phyloP scores from a whole-genome alignment of 2,113 vertebrate species.

The Oxygymnocypris stewartii region DNA sequence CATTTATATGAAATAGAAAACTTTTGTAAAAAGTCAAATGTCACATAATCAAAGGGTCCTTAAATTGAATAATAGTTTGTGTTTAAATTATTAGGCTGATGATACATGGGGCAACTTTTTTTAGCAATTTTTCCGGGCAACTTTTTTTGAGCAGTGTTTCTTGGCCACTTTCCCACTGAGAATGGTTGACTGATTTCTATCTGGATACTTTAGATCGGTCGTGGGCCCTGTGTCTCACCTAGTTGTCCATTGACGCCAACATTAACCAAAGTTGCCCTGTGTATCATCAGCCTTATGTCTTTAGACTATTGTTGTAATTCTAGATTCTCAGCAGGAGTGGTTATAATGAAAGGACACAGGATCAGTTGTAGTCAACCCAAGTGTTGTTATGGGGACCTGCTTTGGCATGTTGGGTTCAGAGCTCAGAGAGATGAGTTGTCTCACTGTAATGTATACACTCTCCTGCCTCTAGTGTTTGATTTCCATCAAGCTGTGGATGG shows the following conservation, averaged over 20 bases:
- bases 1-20: neutral
- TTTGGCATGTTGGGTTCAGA: slow-evolving; percentile 38
- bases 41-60: neutral
- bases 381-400: slow-evolving; percentile 31
- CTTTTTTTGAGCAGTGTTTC: too few species aligned
- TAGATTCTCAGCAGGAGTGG: neutral
- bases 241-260: too few species aligned
- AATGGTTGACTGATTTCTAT: too few species aligned
- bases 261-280: too few species aligned
- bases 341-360: slow-evolving; percentile 24
- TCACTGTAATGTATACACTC: slow-evolving; percentile 57
- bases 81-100: neutral
- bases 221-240: too few species aligned
- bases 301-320: neutral
- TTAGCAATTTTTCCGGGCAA: too few species aligned
- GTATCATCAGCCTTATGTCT: neutral
- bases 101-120: too few species aligned
- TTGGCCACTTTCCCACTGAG: too few species aligned
- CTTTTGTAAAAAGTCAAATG: neutral
- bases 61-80: neutral
- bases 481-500: slow-evolving; percentile 98
- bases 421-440: slow-evolving; percentile 9
- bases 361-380: slow-evolving; percentile 12
- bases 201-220: too few species aligned
- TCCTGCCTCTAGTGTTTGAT: slow-evolving; percentile 89